A percentile compares a stretch with the other conserved stretches of the same genome.
Evolutionary conservation across 2,113 vertebrate genomes (phyloP).

Genomic region (Cinclus mexicanus): DNA sequence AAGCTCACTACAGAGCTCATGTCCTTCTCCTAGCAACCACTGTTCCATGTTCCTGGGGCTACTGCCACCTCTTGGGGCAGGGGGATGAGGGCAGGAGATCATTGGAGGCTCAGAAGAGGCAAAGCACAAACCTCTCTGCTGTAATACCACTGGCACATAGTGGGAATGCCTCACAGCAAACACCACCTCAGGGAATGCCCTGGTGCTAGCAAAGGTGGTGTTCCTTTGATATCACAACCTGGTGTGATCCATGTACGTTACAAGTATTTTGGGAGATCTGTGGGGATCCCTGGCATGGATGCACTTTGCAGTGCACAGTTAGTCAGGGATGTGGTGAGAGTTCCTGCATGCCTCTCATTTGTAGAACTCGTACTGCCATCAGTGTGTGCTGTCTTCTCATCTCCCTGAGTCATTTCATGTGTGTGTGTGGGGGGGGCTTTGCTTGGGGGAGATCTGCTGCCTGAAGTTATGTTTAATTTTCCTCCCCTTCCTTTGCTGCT

Average conservation of each 20-base stretch:
- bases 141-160: neutral
- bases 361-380: neutral
- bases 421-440: accelerated
- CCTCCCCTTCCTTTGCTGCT: neutral
- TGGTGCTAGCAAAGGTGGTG: neutral
- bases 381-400: neutral
- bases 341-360: neutral
- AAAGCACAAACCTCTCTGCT: neutral
- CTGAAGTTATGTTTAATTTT: neutral
- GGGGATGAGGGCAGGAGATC: neutral
- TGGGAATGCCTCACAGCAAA: neutral
- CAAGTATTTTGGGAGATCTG: neutral
- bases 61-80: accelerated
- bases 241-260: accelerated
- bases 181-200: neutral
- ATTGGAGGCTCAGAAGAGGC: neutral
- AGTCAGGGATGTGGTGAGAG: neutral
- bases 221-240: neutral
- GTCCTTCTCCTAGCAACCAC: neutral
- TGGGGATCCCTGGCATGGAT: accelerated
- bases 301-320: neutral
- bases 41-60: neutral
- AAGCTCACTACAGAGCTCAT: neutral
- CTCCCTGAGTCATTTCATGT: neutral
- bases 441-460: neutral